Conservation (phyloP, 2,888 invertebrate species). For the Pristionchus fissidentatus region DNA sequence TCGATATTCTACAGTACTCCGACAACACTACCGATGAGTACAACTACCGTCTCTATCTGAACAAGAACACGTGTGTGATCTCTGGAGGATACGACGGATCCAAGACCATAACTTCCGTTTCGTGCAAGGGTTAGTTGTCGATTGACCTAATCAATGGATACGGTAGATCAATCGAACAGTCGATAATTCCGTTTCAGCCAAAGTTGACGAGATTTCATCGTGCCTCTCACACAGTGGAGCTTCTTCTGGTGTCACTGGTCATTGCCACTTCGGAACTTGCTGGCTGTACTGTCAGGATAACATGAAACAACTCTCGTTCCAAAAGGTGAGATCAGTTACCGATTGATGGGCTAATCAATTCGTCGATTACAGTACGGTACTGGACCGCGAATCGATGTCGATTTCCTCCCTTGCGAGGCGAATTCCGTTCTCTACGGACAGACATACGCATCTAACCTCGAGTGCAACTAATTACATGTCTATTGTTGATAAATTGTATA, state of each 20-base stretch:
- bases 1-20: slow-evolving; percentile 12
- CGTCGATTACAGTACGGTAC: not conserved
- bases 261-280: slow-evolving; percentile 29
- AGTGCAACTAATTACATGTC: slow-evolving; percentile 41
- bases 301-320: slow-evolving; percentile 23
- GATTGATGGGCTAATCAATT: not conserved
- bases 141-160: too few relatives aligned
- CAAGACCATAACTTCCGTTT: not conserved
- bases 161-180: slow-evolving; percentile 15
- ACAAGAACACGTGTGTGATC: slow-evolving; percentile 6
- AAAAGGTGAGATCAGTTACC: not conserved
- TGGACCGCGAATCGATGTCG: not conserved
- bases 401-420: not conserved
- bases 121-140: slow-evolving; percentile 25
- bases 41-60: not conserved
- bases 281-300: slow-evolving; percentile 24
- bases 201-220: not conserved
- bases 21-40: slow-evolving; percentile 22
- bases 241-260: slow-evolving; percentile 23
- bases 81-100: not conserved
- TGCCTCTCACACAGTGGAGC: not conserved
- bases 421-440: not conserved
- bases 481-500: too few relatives aligned
- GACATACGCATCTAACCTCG: not conserved
- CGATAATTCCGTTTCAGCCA: slow-evolving; percentile 1